Evolutionary conservation across 1,140 invertebrate genomes (phyloP).

Genomic region (Leptinotarsa defecta): DNA sequence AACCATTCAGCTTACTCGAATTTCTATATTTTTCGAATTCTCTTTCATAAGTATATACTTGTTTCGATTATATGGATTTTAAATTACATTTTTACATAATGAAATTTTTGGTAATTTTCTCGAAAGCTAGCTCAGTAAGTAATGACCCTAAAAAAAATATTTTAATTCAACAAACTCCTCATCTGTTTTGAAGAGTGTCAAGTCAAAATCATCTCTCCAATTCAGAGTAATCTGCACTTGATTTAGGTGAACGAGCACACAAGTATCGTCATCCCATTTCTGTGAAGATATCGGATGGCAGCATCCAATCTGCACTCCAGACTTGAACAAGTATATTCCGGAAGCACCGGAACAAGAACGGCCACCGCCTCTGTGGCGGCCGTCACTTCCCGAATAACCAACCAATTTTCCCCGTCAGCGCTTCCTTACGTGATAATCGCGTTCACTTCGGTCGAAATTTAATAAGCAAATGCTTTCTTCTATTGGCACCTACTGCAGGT

Average conservation of each 20-base stretch:
- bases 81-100: too few relatives aligned
- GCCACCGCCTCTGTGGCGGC: neutral
- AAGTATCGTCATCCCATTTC: conserved; percentile 18
- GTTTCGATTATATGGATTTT: too few relatives aligned
- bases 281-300: conserved; percentile 10
- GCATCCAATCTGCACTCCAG: conserved; percentile 28
- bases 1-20: too few relatives aligned
- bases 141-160: too few relatives aligned
- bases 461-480: neutral
- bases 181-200: neutral
- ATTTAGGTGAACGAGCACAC: conserved; percentile 8
- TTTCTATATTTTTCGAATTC: too few relatives aligned
- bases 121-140: too few relatives aligned
- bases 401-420: conserved; percentile 24
- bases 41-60: too few relatives aligned
- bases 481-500: too few relatives aligned
- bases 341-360: conserved; percentile 19
- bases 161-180: too few relatives aligned
- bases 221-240: conserved; percentile 25
- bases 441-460: neutral
- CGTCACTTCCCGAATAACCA: conserved; percentile 13
- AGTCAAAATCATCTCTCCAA: neutral
- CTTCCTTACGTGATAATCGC: neutral
- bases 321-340: conserved; percentile 12
- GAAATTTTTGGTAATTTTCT: too few relatives aligned